A percentile compares a stretch with the other conserved stretches of the same genome.
These are phyloP conservation scores for Poeciliopsis turneri DNA, from an alignment of 2,797 vertebrate species.

Conservation along the genomic window DNA sequence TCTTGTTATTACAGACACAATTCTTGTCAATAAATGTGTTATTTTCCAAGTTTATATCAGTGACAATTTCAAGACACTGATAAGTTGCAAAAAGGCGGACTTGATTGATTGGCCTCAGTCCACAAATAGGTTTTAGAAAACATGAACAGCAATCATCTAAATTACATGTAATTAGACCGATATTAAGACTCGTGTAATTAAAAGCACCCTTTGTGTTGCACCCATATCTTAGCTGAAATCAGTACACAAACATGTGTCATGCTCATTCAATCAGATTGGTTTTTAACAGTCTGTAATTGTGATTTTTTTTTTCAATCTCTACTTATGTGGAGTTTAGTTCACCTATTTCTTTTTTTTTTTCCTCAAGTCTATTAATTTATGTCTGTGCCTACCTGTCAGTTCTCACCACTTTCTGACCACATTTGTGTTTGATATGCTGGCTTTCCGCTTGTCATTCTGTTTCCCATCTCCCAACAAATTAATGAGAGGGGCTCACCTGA, in stretches of 20 bases:
- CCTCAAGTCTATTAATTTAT: conserved; percentile 11
- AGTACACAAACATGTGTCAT: neutral
- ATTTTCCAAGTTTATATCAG: neutral
- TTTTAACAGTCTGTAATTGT: neutral
- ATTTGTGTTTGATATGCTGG: conserved; percentile 37
- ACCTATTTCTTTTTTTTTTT: conserved; percentile 4
- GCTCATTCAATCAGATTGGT: neutral
- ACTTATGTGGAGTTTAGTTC: conserved; percentile 16
- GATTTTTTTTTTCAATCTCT: neutral
- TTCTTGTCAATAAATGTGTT: neutral
- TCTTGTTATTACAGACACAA: neutral
- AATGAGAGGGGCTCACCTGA: conserved; percentile 73
- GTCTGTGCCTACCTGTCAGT: conserved; percentile 7
- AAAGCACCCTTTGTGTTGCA: neutral
- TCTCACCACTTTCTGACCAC: conserved; percentile 5
- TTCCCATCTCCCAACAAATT: conserved; percentile 60
- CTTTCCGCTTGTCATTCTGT: conserved; percentile 47
- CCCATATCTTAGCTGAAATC: neutral
- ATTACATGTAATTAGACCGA: neutral
- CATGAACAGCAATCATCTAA: neutral
- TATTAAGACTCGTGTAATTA: neutral
- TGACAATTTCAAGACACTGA: neutral
- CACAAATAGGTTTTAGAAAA: neutral
- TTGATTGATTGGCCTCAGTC: neutral
- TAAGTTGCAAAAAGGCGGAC: neutral